Evolutionary conservation across 2,113 vertebrate species (phyloP).

Genomic region (Orthonyx spaldingii): DNA sequence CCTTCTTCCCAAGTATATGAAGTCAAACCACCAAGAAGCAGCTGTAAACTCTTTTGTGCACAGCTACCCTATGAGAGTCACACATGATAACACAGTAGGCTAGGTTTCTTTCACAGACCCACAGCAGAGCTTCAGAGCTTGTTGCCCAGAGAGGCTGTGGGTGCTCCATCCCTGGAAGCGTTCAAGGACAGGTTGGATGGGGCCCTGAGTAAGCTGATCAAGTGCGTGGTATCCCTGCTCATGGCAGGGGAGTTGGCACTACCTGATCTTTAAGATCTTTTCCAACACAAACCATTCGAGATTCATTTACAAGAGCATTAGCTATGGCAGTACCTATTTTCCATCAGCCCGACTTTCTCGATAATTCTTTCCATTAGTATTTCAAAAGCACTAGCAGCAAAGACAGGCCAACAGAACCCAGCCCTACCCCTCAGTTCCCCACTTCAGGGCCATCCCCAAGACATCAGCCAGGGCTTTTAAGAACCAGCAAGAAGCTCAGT

Average conservation of each 20-base stretch:
- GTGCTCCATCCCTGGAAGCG: neutral
- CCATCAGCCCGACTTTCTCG: neutral
- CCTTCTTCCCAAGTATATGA: neutral
- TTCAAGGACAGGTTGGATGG: neutral
- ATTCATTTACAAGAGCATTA: neutral
- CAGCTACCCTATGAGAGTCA: neutral
- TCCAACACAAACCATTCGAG: neutral
- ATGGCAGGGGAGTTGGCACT: neutral
- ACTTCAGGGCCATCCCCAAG: neutral
- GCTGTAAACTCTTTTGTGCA: neutral
- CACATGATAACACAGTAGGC: rapidly evolving
- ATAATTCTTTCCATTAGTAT: neutral
- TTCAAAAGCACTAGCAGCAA: neutral
- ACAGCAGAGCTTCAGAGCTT: neutral
- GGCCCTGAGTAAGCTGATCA: neutral
- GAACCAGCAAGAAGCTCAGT: neutral
- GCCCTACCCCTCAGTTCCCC: neutral
- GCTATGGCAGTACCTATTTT: neutral
- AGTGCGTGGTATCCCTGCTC: neutral
- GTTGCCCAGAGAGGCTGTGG: neutral
- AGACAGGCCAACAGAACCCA: neutral
- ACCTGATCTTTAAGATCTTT: no score
- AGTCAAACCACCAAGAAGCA: neutral
- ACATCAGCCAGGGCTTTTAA: neutral
- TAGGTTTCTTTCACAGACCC: neutral